These are phyloP conservation scores for Nemotelus nigrinus DNA, from an alignment of 2,888 invertebrate species.

Conservation along the genomic window DNA sequence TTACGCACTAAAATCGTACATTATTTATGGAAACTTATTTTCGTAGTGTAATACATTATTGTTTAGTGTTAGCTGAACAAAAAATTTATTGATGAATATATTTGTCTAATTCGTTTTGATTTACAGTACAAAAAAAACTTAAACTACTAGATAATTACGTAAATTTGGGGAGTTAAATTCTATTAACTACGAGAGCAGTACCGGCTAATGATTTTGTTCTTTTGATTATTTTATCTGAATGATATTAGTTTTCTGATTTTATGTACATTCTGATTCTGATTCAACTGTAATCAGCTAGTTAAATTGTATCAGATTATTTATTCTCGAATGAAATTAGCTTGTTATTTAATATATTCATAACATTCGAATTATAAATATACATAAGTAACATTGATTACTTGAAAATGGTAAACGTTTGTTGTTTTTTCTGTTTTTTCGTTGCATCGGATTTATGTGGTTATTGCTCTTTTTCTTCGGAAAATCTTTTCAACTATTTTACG, in stretches of 20 bases:
- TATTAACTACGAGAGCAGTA: too few relatives aligned
- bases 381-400: too few relatives aligned
- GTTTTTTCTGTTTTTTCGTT: too few relatives aligned
- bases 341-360: conserved; percentile 9
- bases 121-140: conserved; percentile 19
- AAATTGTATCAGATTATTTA: conserved; percentile 12
- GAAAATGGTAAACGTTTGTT: too few relatives aligned
- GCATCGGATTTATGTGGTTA: too few relatives aligned
- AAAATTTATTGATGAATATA: background rate
- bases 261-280: too few relatives aligned
- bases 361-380: background rate
- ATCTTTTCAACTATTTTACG: too few relatives aligned
- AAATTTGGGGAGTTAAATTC: too few relatives aligned
- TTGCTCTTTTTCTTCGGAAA: too few relatives aligned
- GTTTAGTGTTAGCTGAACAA: background rate
- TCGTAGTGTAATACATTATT: background rate
- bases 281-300: background rate
- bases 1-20: background rate
- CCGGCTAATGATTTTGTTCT: too few relatives aligned
- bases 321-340: conserved; percentile 2
- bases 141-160: background rate
- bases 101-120: conserved; percentile 17
- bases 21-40: conserved; percentile 3
- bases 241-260: too few relatives aligned
- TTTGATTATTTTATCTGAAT: too few relatives aligned